Evolutionary conservation across 2,888 invertebrate species (phyloP).

Genomic region (Hyposoter dolosus): DNA sequence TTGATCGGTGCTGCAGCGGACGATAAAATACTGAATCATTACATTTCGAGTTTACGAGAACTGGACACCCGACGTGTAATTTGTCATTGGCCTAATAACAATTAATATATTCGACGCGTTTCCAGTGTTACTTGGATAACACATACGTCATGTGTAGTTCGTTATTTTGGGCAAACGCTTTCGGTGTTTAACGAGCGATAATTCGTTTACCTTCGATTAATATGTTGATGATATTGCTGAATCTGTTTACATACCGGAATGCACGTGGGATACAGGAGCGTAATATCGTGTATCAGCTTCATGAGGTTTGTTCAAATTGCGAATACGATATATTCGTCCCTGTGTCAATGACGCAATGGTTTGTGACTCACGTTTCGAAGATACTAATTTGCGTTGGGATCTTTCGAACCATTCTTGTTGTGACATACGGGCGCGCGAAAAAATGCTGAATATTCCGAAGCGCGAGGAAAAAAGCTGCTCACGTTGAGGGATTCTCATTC

Average conservation of each 20-base stretch:
- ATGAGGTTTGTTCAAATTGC: conserved; percentile 6
- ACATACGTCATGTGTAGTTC: conserved; percentile 8
- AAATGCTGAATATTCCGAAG: neutral
- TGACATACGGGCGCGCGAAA: neutral
- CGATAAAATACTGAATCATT: neutral
- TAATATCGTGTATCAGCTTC: conserved; percentile 3
- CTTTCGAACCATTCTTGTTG: neutral
- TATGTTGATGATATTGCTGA: conserved; percentile 52
- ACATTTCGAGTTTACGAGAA: neutral
- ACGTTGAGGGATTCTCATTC: neutral
- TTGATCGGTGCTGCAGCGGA: neutral
- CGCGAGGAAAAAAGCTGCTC: neutral
- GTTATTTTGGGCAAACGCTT: conserved; percentile 48
- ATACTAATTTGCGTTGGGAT: neutral
- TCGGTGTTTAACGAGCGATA: conserved; percentile 49
- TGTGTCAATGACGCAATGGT: neutral
- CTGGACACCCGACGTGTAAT: neutral
- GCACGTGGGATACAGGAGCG: neutral
- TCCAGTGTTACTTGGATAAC: conserved; percentile 3
- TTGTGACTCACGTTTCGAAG: neutral
- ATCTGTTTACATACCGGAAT: conserved; percentile 42
- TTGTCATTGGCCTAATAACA: conserved; percentile 9
- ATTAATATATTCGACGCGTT: conserved; percentile 2
- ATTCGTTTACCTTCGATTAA: conserved; percentile 44
- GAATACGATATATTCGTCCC: neutral